Evolutionary conservation across 2,113 vertebrate genomes (phyloP).

Genomic region (Xenopus laevis): DNA sequence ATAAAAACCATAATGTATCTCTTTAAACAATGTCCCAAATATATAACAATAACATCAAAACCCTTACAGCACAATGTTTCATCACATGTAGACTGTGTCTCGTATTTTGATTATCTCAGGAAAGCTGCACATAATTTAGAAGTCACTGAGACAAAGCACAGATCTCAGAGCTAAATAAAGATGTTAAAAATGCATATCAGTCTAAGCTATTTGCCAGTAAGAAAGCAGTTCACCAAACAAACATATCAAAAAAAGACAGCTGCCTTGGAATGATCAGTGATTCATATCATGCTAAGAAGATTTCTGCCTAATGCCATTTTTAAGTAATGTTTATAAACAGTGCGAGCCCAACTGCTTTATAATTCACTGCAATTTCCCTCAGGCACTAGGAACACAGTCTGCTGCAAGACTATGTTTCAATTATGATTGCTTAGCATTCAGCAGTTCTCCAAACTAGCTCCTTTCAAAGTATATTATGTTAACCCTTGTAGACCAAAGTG

Average conservation of each 20-base stretch:
- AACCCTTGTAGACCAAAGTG: neutral
- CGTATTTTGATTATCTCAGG: too few species aligned
- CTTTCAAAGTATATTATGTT: neutral
- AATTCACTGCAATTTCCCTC: constrained; percentile 33
- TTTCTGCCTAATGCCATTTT: constrained; percentile 36
- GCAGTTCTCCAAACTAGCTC: constrained; percentile 4
- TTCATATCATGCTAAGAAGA: constrained; percentile 26
- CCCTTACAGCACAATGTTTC: too few species aligned
- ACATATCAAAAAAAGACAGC: constrained; percentile 28
- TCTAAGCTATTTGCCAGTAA: constrained; percentile 39
- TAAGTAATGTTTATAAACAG: constrained; percentile 45
- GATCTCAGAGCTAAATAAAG: too few species aligned
- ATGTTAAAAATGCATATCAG: constrained; percentile 5
- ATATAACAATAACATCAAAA: too few species aligned
- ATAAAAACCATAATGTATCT: too few species aligned
- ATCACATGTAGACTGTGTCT: too few species aligned
- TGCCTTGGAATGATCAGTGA: constrained; percentile 22
- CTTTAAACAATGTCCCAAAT: too few species aligned
- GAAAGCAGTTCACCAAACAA: constrained; percentile 45
- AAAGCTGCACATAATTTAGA: too few species aligned
- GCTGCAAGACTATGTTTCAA: constrained; percentile 31
- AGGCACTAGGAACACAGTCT: constrained; percentile 1
- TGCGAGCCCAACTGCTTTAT: constrained; percentile 29
- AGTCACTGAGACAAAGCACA: too few species aligned
- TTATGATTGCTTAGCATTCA: constrained; percentile 26